These are phyloP conservation scores for Hafferia zeledoni DNA, from an alignment of 2,797 vertebrate genomes.

Conservation along the genomic window DNA sequence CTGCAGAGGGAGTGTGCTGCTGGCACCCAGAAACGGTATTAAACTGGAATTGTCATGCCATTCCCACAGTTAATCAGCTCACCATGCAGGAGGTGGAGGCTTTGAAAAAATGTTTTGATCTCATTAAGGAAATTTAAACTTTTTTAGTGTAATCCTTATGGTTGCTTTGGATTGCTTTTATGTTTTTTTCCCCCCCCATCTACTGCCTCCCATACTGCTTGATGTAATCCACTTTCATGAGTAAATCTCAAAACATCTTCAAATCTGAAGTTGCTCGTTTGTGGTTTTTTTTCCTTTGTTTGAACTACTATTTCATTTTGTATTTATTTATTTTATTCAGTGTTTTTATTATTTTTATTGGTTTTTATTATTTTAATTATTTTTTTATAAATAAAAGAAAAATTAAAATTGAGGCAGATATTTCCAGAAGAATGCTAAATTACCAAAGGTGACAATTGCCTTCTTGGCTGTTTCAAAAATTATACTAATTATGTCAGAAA, in stretches of 20 bases:
- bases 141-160: background rate
- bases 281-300: background rate
- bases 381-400: background rate
- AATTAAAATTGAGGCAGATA: background rate
- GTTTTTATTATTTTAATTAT: background rate
- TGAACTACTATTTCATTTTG: background rate
- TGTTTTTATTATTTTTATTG: background rate
- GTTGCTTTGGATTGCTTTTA: background rate
- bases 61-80: background rate
- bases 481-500: background rate
- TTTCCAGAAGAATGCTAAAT: background rate
- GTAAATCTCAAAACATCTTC: background rate
- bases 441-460: background rate
- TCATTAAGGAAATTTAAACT: background rate
- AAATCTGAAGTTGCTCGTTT: background rate
- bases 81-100: background rate
- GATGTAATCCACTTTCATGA: background rate
- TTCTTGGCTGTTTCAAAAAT: background rate
- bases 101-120: background rate
- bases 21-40: background rate
- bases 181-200: background rate
- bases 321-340: background rate
- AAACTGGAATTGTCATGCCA: background rate
- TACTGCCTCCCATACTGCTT: background rate
- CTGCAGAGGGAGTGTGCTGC: background rate